Conservation (phyloP, 2,797 vertebrate genomes). For the Chloroceryle inda region DNA sequence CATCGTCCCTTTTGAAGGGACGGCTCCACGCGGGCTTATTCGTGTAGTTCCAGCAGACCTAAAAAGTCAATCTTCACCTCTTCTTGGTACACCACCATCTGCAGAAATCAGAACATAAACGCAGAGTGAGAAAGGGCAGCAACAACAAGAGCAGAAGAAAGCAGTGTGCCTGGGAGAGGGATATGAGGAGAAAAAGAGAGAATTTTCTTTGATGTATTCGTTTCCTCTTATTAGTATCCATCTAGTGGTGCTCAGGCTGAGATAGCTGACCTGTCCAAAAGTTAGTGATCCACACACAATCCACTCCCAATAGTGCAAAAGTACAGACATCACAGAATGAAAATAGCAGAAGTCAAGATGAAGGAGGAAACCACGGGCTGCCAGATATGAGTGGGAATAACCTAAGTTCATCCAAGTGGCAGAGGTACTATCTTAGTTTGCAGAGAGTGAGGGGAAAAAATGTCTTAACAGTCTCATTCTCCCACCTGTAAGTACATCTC, state of each 20-base stretch:
- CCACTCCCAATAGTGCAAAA: slow-evolving; percentile 74
- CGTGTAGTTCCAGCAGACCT: slow-evolving; percentile 25
- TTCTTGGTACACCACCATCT: slow-evolving; percentile 56
- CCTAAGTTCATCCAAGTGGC: slow-evolving; percentile 74
- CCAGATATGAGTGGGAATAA: slow-evolving; percentile 72
- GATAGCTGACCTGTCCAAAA: slow-evolving; percentile 80
- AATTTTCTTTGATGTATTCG: slow-evolving; percentile 73
- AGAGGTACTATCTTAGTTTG: slow-evolving; percentile 69
- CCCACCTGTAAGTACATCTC: slow-evolving; percentile 48
- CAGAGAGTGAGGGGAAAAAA: slow-evolving; percentile 43
- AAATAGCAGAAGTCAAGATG: slow-evolving; percentile 77
- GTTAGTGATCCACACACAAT: slow-evolving; percentile 78
- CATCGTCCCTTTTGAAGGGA: neutral
- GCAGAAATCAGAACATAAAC: slow-evolving; percentile 57
- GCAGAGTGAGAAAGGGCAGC: slow-evolving; percentile 62
- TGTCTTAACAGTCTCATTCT: slow-evolving; percentile 70
- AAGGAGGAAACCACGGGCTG: slow-evolving; percentile 68
- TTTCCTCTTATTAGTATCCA: slow-evolving; percentile 79
- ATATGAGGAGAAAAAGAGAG: slow-evolving; percentile 71
- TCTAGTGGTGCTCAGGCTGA: slow-evolving; percentile 75
- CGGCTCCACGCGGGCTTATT: neutral
- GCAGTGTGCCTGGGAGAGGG: slow-evolving; percentile 46
- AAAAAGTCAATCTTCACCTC: slow-evolving; percentile 46
- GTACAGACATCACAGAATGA: slow-evolving; percentile 74
- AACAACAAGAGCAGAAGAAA: slow-evolving; percentile 74